Evolutionary conservation across 2,113 vertebrate species (phyloP), one percentile per base, ranked within the genome.

Genomic region (Cettia cetti): DNA sequence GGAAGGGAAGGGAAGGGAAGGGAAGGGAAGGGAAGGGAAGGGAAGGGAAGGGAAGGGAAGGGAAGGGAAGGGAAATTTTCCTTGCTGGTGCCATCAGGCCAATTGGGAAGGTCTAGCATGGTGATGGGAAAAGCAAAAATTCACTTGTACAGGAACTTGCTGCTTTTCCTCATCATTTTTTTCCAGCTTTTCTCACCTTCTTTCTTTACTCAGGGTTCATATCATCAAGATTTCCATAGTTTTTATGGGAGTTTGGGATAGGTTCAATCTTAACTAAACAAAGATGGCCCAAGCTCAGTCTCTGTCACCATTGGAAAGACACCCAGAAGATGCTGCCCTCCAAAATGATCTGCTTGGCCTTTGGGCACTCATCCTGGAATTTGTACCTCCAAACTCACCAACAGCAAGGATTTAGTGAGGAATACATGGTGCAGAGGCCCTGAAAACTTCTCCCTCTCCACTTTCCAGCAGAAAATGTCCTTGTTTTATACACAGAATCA

Each of bases 371-470:
- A 82, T 84, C 54, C 78, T 85, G 94, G 68, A 79, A 69, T 90
- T 5, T 35, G 49, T 53, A 28, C 50, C 76, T 8, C 26, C 12
- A 54, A 69, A 42, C 20, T 19, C 91, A 77, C 35, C 66, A 56
- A 44, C 33, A n/a, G 28, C 66, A 61, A 79, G 85, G 81, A 87
- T 69, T 80, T 33, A 13, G 16, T 6, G 61, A 50, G 37, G 26
- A 66, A 61, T 2, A 49, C 28, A 22, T 1, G 0, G 5, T 12
- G 20, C 50, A 89, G 61, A 53, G 12, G 9, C 4, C 0, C n/a
- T 23, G 52, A 40, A 28, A 82, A 3, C 28, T 37, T 37, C 19
- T 61, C 63, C n/a, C 22, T 77, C 42, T 63, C 47, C 35, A 6
- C 3, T 6, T 22, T 14, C n/a, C 35, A 61, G 66, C 37, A 61